phyloP scores from a whole-genome alignment of 1,140 invertebrate genomes.

The Littorina saxatilis region DNA sequence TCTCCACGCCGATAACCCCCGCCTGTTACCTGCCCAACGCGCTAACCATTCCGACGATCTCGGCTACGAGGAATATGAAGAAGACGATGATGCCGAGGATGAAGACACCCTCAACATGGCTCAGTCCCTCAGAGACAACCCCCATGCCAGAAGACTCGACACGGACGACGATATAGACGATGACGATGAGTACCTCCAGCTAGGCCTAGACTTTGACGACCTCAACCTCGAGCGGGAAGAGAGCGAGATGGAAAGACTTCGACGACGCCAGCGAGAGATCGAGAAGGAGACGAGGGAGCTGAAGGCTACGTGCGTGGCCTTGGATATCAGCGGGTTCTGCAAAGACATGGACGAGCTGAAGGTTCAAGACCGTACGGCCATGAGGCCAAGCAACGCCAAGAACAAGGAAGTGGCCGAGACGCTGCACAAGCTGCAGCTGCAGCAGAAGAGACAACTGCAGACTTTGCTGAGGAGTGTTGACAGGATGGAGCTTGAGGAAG shows the following conservation, averaged over 20 bases:
- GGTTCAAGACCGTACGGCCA: background rate
- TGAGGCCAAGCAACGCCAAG: background rate
- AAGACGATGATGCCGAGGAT: conserved; percentile 41
- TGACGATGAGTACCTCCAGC: conserved; percentile 34
- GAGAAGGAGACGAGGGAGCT: background rate
- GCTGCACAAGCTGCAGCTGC: background rate
- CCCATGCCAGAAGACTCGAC: conserved; percentile 40
- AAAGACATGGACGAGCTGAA: background rate
- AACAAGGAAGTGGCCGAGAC: conserved; percentile 2
- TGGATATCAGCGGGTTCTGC: conserved; percentile 35
- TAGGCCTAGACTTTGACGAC: conserved; percentile 36
- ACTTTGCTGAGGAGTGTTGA: conserved; percentile 38
- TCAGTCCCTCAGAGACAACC: background rate
- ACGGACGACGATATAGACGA: conserved; percentile 40
- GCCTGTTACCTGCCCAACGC: conserved; percentile 12
- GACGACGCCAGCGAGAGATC: conserved; percentile 2
- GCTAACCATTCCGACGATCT: too few relatives aligned
- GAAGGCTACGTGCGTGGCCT: conserved; percentile 13
- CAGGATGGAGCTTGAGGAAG: conserved; percentile 53
- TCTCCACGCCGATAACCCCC: background rate
- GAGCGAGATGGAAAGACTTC: conserved; percentile 13
- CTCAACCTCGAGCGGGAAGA: conserved; percentile 35
- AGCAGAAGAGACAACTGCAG: conserved; percentile 33
- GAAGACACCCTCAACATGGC: conserved; percentile 37
- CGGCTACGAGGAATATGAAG: conserved; percentile 28